A percentile compares a stretch with the other conserved stretches of the same genome.
phyloP scores from a whole-genome alignment of 2,113 vertebrate genomes.

The Larimichthys crocea region DNA sequence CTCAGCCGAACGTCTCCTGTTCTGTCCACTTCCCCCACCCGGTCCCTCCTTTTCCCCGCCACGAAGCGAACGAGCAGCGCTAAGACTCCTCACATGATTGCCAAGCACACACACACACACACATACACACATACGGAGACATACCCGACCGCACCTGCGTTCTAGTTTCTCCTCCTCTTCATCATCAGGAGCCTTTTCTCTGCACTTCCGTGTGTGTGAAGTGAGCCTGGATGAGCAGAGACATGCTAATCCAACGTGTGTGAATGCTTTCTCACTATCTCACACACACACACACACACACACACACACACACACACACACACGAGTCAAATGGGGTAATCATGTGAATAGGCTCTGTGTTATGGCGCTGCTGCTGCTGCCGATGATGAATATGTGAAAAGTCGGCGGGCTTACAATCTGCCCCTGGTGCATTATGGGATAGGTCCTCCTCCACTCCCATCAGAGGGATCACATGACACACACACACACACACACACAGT shows the following conservation, averaged over 20 bases:
- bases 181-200: constrained; percentile 2
- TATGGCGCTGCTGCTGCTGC: constrained; percentile 26
- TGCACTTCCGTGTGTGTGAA: constrained; percentile 10
- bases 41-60: no score
- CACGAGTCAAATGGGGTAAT: constrained; percentile 9
- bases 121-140: constrained; percentile 2
- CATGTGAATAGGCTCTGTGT: constrained; percentile 51
- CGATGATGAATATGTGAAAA: constrained; percentile 51
- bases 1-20: background rate
- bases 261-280: background rate
- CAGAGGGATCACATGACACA: constrained; percentile 72
- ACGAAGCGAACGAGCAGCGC: constrained; percentile 48
- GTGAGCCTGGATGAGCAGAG: constrained; percentile 10
- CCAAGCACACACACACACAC: background rate
- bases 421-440: constrained; percentile 70
- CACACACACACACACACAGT: constrained; percentile 2
- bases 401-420: constrained; percentile 48
- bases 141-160: constrained; percentile 29
- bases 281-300: background rate
- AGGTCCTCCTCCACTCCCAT: constrained; percentile 46
- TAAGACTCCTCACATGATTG: constrained; percentile 76
- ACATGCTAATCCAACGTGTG: background rate
- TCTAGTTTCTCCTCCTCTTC: constrained; percentile 31
- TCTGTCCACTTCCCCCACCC: no score
- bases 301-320: background rate